These are phyloP conservation scores for Thaumetopoea pityocampa DNA, from an alignment of 1,140 invertebrate genomes.

Conservation along the genomic window DNA sequence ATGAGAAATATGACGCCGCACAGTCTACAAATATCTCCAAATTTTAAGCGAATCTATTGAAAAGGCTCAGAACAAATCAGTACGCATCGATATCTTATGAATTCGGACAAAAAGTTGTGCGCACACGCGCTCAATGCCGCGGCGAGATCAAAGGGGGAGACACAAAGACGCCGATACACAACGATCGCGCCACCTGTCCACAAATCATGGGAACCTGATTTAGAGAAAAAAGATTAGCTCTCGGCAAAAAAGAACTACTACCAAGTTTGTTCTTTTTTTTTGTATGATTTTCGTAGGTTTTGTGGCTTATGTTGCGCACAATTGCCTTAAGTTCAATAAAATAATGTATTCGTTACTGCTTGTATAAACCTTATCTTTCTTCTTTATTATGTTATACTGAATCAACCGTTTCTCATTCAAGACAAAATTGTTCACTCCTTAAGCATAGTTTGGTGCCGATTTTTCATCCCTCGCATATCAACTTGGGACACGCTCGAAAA, in stretches of 20 bases:
- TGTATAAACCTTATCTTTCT: no score
- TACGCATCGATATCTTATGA: constrained; percentile 13
- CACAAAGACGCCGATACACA: constrained; percentile 43
- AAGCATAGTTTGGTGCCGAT: no score
- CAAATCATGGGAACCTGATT: constrained; percentile 56
- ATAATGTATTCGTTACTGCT: no score
- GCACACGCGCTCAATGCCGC: constrained; percentile 54
- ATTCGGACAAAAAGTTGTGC: constrained; percentile 41
- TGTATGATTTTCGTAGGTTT: constrained; percentile 3
- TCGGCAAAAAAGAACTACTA: constrained; percentile 13
- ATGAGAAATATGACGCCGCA: constrained; percentile 14
- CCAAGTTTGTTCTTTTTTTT: constrained; percentile 8
- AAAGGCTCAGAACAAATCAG: constrained; percentile 16
- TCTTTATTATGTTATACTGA: no score
- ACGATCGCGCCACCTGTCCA: constrained; percentile 61
- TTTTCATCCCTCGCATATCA: no score
- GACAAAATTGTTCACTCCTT: no score
- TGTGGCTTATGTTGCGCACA: no score
- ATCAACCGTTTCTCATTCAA: no score
- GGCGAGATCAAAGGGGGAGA: constrained; percentile 46
- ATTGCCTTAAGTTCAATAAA: constrained; percentile 1
- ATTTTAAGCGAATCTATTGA: constrained; percentile 15
- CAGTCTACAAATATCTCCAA: constrained; percentile 8
- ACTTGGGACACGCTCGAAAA: no score
- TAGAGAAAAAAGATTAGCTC: constrained; percentile 26